These are phyloP conservation scores for Zaprionus davidi DNA, from an alignment of 1,140 invertebrate species.

Conservation along the genomic window DNA sequence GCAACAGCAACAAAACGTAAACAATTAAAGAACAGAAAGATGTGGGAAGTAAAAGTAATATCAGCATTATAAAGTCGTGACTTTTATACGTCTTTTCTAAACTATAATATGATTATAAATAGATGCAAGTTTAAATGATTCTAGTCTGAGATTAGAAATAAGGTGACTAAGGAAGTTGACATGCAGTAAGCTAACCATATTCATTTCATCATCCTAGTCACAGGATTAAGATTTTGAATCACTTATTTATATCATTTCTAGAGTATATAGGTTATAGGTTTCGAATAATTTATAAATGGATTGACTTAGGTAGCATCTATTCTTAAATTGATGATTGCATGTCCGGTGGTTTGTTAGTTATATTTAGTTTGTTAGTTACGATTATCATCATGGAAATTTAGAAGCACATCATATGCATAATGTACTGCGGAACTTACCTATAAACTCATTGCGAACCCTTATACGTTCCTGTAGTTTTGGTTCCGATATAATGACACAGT, in stretches of 20 bases:
- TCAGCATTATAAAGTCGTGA: neutral
- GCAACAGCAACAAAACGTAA: conserved; percentile 23
- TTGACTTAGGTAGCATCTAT: neutral
- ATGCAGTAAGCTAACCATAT: neutral
- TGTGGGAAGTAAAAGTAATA: neutral
- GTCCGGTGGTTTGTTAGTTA: neutral
- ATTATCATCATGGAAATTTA: too few species aligned
- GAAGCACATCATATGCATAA: too few species aligned
- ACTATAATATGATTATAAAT: neutral
- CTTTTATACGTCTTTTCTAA: neutral
- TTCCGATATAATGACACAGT: conserved; percentile 97
- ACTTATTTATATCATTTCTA: neutral
- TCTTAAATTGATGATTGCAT: neutral
- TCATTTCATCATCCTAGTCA: too few species aligned
- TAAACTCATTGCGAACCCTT: conserved; percentile 96
- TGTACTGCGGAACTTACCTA: conserved; percentile 87
- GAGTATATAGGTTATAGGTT: too few species aligned
- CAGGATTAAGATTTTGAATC: too few species aligned
- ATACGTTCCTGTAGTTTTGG: conserved; percentile 93
- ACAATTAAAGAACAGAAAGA: conserved; percentile 25
- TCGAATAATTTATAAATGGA: neutral
- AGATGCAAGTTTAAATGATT: neutral
- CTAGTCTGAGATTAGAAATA: neutral
- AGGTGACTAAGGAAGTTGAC: neutral
- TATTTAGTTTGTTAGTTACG: too few species aligned